Base-by-base conservation (phyloP, 2,888 invertebrate species). In the Trilocha varians region DNA sequence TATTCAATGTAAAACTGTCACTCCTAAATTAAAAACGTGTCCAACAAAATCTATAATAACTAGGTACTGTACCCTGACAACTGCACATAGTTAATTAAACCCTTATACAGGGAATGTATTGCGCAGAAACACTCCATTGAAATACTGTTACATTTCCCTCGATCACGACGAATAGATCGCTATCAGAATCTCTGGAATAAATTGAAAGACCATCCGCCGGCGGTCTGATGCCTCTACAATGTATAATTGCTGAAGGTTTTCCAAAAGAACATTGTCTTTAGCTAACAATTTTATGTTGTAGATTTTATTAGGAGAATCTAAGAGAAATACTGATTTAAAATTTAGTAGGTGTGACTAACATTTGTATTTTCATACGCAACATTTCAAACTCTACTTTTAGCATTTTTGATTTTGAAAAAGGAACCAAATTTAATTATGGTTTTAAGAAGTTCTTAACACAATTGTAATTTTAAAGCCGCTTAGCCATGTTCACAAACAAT, bases 71-170 rank as follows among this genome's bases (percentile, higher is more conserved):
- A 52, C 52, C 53, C 52, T 55, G 49, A 50, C 49, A 50, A 51
- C 42, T 51, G 52, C 50, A 50, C 53, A 48, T 50, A 2, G 25
- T 53, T 66, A 70, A 71, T 71, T 69, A 68, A 64, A 57, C 55
- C 69, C 68, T 50, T 64, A n/a, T n/a, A 53, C 53, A 59, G 44
- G 54, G 60, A 46, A 43, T 50, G 45, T 44, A 48, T 42, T 42
- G 42, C 45, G 38, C 46, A 52, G 43, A 55, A 52, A 45, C 37
- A 40, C 38, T 36, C 38, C 40, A 17, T 34, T 33, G 34, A 34
- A 34, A 40, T 44, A 47, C 52, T 45, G 52, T 52, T 49, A 50
- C 39, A 46, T 47, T 53, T 52, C 41, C 42, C 39, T 35, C 45
- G 41, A 44, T 50, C 46, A 46, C 39, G 33, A 42, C 40, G 5